These are phyloP conservation scores for Phaenicophaeus curvirostris DNA, from an alignment of 2,797 vertebrate species.

Conservation along the genomic window DNA sequence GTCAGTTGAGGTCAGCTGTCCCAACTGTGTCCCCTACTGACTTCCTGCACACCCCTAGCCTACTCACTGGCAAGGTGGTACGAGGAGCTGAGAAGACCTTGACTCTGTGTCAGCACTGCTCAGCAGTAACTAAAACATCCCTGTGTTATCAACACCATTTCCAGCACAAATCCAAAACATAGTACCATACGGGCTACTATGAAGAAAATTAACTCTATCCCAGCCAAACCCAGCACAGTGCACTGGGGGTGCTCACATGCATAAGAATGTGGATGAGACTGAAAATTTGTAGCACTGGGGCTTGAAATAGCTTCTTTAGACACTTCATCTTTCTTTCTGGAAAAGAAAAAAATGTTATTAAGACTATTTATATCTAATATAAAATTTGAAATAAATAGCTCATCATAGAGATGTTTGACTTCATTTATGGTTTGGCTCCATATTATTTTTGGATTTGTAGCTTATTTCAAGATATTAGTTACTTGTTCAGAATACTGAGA, in stretches of 20 bases:
- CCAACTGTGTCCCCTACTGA: too few species aligned
- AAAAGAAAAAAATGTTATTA: not conserved
- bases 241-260: not conserved
- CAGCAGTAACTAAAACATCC: too few species aligned
- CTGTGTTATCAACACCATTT: too few species aligned
- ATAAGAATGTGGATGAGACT: not conserved
- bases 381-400: not conserved
- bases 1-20: too few species aligned
- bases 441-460: not conserved
- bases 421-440: not conserved
- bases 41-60: too few species aligned
- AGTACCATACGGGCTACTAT: too few species aligned
- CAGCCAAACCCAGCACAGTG: not conserved
- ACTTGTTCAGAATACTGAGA: not conserved
- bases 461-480: not conserved
- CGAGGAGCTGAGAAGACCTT: too few species aligned
- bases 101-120: too few species aligned
- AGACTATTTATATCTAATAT: not conserved
- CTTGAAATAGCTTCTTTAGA: not conserved
- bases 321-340: not conserved
- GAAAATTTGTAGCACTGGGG: not conserved
- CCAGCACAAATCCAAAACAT: too few species aligned
- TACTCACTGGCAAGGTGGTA: too few species aligned
- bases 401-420: not conserved
- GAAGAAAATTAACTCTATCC: too few species aligned